Evolutionary conservation across 2,888 invertebrate species (phyloP).

Genomic region (Drosophila crucigera): DNA sequence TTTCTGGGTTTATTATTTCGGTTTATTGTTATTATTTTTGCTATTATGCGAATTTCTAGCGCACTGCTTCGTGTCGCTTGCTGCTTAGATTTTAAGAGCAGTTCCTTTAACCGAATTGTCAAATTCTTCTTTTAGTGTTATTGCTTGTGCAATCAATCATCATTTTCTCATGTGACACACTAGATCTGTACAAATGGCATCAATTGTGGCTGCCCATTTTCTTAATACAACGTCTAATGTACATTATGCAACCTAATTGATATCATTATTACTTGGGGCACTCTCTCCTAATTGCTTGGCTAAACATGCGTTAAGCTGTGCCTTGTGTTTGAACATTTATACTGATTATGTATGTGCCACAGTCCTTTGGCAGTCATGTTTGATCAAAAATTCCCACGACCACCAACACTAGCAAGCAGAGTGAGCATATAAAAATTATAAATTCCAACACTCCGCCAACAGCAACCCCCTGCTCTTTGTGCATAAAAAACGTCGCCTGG

Average conservation of each 20-base stretch:
- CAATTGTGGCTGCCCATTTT: neutral
- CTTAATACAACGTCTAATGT: neutral
- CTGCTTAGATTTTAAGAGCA: too few species aligned
- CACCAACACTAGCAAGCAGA: constrained; percentile 51
- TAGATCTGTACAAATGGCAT: neutral
- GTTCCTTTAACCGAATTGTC: neutral
- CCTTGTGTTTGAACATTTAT: neutral
- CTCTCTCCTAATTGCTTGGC: constrained; percentile 37
- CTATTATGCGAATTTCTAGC: too few species aligned
- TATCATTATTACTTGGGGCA: constrained; percentile 16
- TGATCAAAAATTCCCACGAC: constrained; percentile 70
- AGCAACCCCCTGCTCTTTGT: constrained; percentile 50
- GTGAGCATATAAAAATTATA: constrained; percentile 55
- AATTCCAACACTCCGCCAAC: constrained; percentile 65
- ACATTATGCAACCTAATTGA: constrained; percentile 19
- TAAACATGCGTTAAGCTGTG: constrained; percentile 42
- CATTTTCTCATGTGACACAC: neutral
- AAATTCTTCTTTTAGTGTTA: too few species aligned
- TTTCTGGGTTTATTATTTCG: neutral
- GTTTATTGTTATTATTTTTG: neutral
- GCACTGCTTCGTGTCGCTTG: neutral
- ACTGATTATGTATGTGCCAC: constrained; percentile 4
- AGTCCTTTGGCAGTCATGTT: constrained; percentile 39
- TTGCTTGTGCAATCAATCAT: neutral
- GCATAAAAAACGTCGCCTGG: constrained; percentile 11